A percentile compares a stretch with the other conserved stretches of the same genome.
These are phyloP conservation scores for Toxotes chatareus DNA, from an alignment of 2,113 vertebrate species.

Conservation along the genomic window DNA sequence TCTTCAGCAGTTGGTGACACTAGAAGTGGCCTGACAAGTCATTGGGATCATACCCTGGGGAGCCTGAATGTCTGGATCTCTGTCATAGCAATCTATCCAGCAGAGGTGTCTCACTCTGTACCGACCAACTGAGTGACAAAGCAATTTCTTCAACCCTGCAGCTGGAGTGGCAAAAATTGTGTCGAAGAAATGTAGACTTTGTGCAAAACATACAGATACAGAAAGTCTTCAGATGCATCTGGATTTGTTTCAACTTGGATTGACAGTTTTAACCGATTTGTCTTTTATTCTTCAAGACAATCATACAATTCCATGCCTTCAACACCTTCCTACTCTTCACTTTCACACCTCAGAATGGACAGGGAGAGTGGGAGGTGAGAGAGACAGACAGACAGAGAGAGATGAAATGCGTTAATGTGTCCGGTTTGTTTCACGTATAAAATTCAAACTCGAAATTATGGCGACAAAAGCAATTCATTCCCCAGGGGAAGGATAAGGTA, in stretches of 20 bases:
- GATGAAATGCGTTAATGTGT: not conserved
- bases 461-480: slow-evolving; percentile 9
- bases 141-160: not conserved
- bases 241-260: too few species aligned
- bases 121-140: too few species aligned
- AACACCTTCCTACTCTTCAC: slow-evolving; percentile 37
- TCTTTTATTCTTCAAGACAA: not conserved
- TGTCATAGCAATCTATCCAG: too few species aligned
- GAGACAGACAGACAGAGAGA: not conserved
- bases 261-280: too few species aligned
- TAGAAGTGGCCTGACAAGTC: not conserved
- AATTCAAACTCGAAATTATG: not conserved
- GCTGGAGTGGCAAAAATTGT: too few species aligned
- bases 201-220: not conserved
- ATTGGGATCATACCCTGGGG: not conserved
- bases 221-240: not conserved
- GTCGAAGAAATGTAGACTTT: too few species aligned
- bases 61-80: too few species aligned
- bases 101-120: not conserved
- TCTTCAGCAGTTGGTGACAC: too few species aligned
- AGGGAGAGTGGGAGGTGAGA: slow-evolving; percentile 12
- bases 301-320: not conserved
- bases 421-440: not conserved
- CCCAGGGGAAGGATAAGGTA: not conserved
- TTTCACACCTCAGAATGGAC: slow-evolving; percentile 48